Conservation (phyloP, 2,888 invertebrate species). For the Melitaea athalia region DNA sequence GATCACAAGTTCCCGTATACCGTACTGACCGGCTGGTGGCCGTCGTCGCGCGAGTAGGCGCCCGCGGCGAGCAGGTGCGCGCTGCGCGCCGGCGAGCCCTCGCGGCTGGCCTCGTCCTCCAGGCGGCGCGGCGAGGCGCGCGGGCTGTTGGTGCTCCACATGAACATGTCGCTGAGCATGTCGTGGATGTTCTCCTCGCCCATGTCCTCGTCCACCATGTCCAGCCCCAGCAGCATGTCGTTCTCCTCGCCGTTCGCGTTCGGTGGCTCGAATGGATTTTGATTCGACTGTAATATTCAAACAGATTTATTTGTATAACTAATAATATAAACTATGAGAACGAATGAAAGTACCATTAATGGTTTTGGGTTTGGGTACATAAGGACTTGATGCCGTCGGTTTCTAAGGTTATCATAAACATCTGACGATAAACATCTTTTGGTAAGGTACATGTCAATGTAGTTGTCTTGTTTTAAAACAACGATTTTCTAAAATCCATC, state of each 20-base stretch:
- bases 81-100: constrained; percentile 50
- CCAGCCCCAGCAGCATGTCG: constrained; percentile 72
- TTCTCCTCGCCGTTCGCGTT: constrained; percentile 75
- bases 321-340: not conserved
- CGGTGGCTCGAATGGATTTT: constrained; percentile 73
- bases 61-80: constrained; percentile 42
- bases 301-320: not conserved
- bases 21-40: constrained; percentile 43
- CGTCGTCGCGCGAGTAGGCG: constrained; percentile 51
- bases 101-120: constrained; percentile 52
- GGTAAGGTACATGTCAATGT: too few relatives aligned
- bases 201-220: constrained; percentile 83
- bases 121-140: constrained; percentile 52
- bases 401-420: too few relatives aligned
- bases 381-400: too few relatives aligned
- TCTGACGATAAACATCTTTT: too few relatives aligned
- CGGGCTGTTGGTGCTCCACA: constrained; percentile 62
- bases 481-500: too few relatives aligned
- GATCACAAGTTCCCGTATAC: too few relatives aligned
- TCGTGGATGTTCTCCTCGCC: constrained; percentile 88
- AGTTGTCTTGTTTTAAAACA: too few relatives aligned
- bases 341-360: too few relatives aligned
- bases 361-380: too few relatives aligned
- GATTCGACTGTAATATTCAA: constrained; percentile 61
- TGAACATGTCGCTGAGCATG: constrained; percentile 86